Base-by-base conservation (phyloP, 2,797 vertebrate genomes). In the Dendrocincla tyrannina region DNA sequence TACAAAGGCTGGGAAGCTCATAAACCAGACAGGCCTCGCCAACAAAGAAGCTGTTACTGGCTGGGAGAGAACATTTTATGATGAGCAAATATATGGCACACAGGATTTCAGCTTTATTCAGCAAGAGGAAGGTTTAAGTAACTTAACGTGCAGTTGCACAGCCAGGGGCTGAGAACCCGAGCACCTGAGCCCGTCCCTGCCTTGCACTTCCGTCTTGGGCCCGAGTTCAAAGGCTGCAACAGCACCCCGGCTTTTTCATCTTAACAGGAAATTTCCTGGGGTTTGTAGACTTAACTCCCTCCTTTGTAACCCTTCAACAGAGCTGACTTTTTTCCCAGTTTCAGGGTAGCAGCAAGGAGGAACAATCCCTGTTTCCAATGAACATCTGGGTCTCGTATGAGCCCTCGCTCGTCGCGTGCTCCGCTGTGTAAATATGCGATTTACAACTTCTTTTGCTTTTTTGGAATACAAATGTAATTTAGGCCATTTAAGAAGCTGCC, bases 1-100 rank as follows among this genome's bases (percentile, higher is more conserved):
- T 7, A 80, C 93, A 96, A 96, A 95, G 94, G 89, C 95, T 91
- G 96, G 79, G 91, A 95, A 92, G 94, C 94, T 90, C 94, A 89
- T 63, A 86, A 95, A 82, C 67, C 74, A 96, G 88, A 76, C 88
- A 50, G 94, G 92, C 89, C 56, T 67, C 0, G 93, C 96, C 96
- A 96, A 82, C 96, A 96, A 96, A 95, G 96, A 44, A 97, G 95
- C 96, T 91, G 83, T 95, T 95, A 35, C 96, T 95, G 96, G 89
- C 96, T 76, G 25, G 63, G 80, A 85, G 93, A 92, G 96, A 90
- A 85, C 80, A 37, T 91, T 97, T 96, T 95, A 96, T 95, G 96
- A 94, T 88, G 89, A 96, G 85, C 94, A 96, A 94, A 95, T 95
- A 95, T 73, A 91, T 63, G 89, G 96, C 88, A 94, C 70, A 56